Conservation (phyloP, 2,888 invertebrate species). For the Eretmocerus hayati region DNA sequence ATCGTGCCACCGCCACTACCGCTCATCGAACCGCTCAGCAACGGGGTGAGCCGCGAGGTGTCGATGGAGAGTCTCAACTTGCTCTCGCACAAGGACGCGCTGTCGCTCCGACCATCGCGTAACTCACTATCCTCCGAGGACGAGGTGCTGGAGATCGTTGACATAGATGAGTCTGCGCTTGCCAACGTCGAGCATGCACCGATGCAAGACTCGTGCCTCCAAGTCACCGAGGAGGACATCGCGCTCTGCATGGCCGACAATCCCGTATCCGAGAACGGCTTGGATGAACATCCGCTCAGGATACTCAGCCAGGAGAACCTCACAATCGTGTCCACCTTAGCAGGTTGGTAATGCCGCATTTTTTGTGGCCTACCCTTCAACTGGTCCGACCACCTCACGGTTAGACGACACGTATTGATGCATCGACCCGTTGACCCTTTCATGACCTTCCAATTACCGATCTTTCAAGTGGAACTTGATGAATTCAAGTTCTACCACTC, state of each 20-base stretch:
- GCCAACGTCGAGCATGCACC: conserved; percentile 79
- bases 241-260: conserved; percentile 79
- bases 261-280: conserved; percentile 65
- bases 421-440: too few relatives aligned
- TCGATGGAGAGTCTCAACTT: conserved; percentile 77
- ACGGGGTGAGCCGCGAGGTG: conserved; percentile 62
- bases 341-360: conserved; percentile 50
- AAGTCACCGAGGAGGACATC: conserved; percentile 90
- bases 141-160: conserved; percentile 71
- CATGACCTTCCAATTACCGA: too few relatives aligned
- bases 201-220: conserved; percentile 79
- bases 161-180: conserved; percentile 74
- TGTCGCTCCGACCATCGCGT: conserved; percentile 49
- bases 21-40: conserved; percentile 67
- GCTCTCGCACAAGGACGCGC: conserved; percentile 65
- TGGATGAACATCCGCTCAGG: conserved; percentile 78
- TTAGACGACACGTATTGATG: too few relatives aligned
- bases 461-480: too few relatives aligned
- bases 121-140: conserved; percentile 59
- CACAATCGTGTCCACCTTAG: conserved; percentile 84
- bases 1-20: conserved; percentile 76
- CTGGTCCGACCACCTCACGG: too few relatives aligned
- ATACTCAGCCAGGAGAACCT: conserved; percentile 87
- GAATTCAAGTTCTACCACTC: too few relatives aligned
- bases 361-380: too few relatives aligned